Evolutionary conservation across 2,113 vertebrate genomes (phyloP).

Genomic region (Aphelocoma coerulescens): DNA sequence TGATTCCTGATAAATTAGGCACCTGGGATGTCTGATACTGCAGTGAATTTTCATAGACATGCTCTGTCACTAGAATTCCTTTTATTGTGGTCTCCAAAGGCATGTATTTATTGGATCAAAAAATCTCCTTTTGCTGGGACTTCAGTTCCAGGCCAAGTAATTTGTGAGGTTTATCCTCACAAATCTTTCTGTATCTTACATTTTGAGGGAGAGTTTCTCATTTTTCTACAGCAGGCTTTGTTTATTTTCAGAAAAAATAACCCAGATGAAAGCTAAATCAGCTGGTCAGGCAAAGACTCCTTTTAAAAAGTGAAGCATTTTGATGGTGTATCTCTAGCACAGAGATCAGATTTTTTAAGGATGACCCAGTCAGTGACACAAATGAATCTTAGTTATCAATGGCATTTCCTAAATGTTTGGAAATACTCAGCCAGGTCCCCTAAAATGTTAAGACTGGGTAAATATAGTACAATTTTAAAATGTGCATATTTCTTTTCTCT

Average conservation of each 20-base stretch:
- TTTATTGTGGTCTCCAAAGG: background rate
- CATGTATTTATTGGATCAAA: background rate
- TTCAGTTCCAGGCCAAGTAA: background rate
- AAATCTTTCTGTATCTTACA: background rate
- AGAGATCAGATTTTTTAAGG: background rate
- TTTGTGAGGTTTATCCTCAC: background rate
- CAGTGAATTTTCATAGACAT: constrained; percentile 18
- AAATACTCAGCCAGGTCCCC: background rate
- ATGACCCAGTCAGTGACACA: background rate
- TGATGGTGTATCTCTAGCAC: background rate
- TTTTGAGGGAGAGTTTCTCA: background rate
- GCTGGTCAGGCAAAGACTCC: background rate
- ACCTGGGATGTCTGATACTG: background rate
- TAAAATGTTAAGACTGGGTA: background rate
- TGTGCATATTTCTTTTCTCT: background rate
- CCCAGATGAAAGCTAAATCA: background rate
- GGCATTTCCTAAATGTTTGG: background rate
- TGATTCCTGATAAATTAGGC: constrained; percentile 8
- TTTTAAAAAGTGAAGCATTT: background rate
- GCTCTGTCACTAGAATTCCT: background rate
- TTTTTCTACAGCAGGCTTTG: background rate
- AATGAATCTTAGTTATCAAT: background rate
- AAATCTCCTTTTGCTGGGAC: background rate
- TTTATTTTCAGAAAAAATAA: background rate
- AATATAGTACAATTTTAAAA: background rate